phyloP scores from a whole-genome alignment of 2,797 vertebrate genomes.

The Malurus splendens region DNA sequence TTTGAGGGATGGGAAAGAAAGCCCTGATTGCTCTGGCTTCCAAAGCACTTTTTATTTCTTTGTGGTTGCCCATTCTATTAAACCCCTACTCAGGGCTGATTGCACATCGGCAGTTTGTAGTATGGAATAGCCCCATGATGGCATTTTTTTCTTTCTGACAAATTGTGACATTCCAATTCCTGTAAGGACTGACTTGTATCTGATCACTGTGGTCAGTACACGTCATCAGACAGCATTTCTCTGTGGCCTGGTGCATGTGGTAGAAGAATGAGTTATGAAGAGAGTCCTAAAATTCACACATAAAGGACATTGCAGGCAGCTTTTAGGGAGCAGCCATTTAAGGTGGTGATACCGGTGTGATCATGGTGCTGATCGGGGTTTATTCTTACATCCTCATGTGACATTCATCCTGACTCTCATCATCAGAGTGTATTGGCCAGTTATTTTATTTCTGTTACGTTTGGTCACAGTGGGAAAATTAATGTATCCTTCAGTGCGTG shows the following conservation, averaged over 20 bases:
- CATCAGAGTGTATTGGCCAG: neutral
- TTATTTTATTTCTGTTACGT: neutral
- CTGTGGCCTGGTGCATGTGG: too few species aligned
- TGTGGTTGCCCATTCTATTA: neutral
- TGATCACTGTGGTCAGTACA: neutral
- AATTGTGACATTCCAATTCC: neutral
- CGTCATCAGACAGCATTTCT: neutral
- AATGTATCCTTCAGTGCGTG: neutral
- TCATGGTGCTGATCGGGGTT: rapidly evolving
- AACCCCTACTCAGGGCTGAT: neutral
- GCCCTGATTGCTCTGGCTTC: neutral
- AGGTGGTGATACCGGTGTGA: neutral
- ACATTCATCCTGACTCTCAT: neutral
- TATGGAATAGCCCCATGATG: neutral
- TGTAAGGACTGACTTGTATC: rapidly evolving
- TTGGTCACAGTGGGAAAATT: neutral
- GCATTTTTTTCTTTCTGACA: neutral
- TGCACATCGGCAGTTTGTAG: neutral
- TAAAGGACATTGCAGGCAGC: neutral
- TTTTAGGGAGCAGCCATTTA: neutral
- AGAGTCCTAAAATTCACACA: rapidly evolving
- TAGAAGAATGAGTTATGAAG: too few species aligned
- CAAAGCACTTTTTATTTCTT: neutral
- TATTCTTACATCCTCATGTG: neutral
- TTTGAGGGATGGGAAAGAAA: neutral